A percentile compares a stretch with the other conserved stretches of the same genome.
Evolutionary conservation across 2,797 vertebrate species (phyloP).

Genomic region (Gallirallus australis): DNA sequence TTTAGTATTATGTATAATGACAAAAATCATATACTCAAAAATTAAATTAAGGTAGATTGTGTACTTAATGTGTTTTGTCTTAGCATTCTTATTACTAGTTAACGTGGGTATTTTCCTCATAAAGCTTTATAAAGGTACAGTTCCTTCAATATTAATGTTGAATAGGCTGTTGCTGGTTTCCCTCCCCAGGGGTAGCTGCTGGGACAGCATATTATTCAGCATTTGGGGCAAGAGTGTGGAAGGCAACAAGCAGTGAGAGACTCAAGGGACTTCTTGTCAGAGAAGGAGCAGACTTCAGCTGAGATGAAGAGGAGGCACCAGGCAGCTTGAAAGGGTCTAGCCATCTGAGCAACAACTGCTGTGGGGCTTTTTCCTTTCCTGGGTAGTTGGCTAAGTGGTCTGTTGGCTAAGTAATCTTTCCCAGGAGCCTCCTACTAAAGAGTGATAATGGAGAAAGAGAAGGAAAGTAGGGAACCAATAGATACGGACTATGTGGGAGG

Average conservation of each 20-base stretch:
- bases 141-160: neutral
- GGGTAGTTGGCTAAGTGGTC: neutral
- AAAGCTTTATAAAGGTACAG: neutral
- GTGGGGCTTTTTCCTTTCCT: neutral
- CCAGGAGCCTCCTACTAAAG: neutral
- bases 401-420: neutral
- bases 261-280: neutral
- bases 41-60: neutral
- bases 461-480: rapidly evolving
- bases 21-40: neutral
- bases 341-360: neutral
- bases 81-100: neutral
- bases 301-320: neutral
- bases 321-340: rapidly evolving
- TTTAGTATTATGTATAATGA: neutral
- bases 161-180: neutral
- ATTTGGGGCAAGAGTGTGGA: neutral
- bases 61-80: neutral
- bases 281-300: neutral
- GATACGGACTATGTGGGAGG: neutral
- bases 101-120: neutral
- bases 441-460: neutral
- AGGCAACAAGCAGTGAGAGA: neutral
- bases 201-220: neutral
- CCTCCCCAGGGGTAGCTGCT: neutral